Conservation (phyloP, 2,888 invertebrate species). For the Microctonus hyperodae region DNA sequence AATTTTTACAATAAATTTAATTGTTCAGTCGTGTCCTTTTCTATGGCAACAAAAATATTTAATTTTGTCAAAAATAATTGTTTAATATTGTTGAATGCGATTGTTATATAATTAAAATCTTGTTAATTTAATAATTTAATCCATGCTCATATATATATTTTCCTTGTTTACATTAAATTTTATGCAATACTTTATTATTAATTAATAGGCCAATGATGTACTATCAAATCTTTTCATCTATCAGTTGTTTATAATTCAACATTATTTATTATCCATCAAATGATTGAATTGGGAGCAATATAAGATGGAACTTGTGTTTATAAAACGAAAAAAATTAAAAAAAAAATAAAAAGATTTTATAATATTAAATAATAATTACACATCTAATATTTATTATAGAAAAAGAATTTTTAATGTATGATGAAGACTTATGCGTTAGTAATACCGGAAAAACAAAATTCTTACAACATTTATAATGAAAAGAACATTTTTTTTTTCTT, state of each 20-base stretch:
- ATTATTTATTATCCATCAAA: conserved; percentile 2
- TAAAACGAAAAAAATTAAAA: background rate
- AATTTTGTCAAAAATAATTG: background rate
- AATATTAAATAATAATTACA: background rate
- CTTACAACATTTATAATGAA: conserved; percentile 59
- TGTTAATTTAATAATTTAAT: background rate
- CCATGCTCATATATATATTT: background rate
- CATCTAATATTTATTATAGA: conserved; percentile 48
- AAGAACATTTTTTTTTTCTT: conserved; percentile 52
- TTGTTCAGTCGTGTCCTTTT: background rate
- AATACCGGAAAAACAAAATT: conserved; percentile 60
- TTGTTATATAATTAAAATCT: background rate
- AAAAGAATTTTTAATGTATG: conserved; percentile 60
- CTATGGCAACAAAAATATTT: background rate
- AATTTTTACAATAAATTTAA: background rate
- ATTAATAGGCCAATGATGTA: conserved; percentile 5
- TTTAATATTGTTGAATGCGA: background rate
- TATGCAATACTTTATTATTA: background rate
- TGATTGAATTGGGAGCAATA: background rate
- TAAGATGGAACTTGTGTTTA: background rate
- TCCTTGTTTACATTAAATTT: background rate
- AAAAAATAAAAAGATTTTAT: background rate
- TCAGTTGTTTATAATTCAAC: background rate
- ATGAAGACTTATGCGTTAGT: conserved; percentile 59
- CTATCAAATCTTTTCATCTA: background rate